These are phyloP conservation scores for Choloepus didactylus DNA, from an alignment of 2,797 vertebrate genomes.

Conservation along the genomic window DNA sequence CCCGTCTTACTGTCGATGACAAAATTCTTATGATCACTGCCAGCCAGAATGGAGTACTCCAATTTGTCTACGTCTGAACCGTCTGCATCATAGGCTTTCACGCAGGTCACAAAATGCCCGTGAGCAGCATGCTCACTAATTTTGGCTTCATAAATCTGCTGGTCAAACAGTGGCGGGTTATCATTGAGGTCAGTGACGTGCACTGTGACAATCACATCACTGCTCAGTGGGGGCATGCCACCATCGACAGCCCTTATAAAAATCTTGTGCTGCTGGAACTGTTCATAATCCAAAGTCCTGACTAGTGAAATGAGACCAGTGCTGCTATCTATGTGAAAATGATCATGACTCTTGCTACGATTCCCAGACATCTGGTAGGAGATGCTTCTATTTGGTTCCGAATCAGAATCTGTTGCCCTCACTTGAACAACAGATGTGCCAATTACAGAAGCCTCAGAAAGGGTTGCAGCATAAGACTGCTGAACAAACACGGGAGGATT, in stretches of 20 bases:
- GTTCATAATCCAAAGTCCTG: conserved; percentile 94
- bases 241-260: conserved; percentile 93
- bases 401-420: conserved; percentile 93
- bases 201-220: conserved; percentile 91
- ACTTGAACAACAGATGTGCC: conserved; percentile 93
- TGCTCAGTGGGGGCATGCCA: conserved; percentile 95
- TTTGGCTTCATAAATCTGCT: conserved; percentile 92
- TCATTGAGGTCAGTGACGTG: conserved; percentile 96
- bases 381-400: conserved; percentile 93
- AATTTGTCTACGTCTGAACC: conserved; percentile 91
- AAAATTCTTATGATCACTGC: conserved; percentile 97
- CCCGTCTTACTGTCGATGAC: conserved; percentile 93
- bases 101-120: conserved; percentile 95
- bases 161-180: conserved; percentile 94
- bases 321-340: conserved; percentile 93
- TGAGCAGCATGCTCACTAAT: conserved; percentile 94
- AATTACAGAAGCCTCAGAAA: conserved; percentile 96
- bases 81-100: conserved; percentile 96
- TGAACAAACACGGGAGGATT: conserved; percentile 93
- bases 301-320: conserved; percentile 93
- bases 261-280: conserved; percentile 91
- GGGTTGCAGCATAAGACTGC: conserved; percentile 90
- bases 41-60: conserved; percentile 95
- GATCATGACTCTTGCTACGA: conserved; percentile 90
- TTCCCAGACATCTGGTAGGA: conserved; percentile 95